Conservation (phyloP, 92 coral and sea anemone genomes). For the Umimayanthus chanpuru region DNA sequence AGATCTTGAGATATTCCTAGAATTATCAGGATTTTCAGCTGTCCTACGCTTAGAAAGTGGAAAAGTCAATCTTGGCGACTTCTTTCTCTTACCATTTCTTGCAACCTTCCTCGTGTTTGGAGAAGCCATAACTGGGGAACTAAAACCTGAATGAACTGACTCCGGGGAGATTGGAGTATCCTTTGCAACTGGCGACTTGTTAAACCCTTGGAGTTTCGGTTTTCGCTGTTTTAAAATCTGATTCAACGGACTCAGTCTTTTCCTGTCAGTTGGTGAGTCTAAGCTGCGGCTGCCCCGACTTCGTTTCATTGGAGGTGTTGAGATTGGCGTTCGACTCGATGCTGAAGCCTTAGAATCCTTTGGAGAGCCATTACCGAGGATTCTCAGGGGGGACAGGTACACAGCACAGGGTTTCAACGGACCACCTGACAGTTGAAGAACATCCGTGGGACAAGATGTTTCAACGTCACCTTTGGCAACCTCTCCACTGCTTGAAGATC, state of each 20-base stretch:
- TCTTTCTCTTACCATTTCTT: conserved; percentile 26
- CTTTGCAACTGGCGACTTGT: conserved; percentile 52
- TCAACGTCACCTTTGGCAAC: not conserved
- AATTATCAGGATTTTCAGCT: not conserved
- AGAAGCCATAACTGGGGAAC: not conserved
- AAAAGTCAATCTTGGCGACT: not conserved
- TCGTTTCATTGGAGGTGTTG: conserved; percentile 58
- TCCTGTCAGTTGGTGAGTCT: conserved; percentile 60
- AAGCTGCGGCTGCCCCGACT: conserved; percentile 50
- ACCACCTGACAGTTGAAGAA: not conserved
- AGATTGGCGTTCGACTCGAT: not conserved
- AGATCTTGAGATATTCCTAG: conserved; percentile 56
- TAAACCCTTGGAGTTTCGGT: conserved; percentile 49
- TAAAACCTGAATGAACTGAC: conserved; percentile 17
- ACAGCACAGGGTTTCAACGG: not conserved
- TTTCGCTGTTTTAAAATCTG: conserved; percentile 94
- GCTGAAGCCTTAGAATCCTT: not conserved
- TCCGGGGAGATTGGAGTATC: conserved; percentile 18
- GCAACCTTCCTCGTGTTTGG: not conserved
- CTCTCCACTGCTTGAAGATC: not conserved
- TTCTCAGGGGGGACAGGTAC: conserved; percentile 1
- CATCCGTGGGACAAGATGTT: conserved; percentile 15
- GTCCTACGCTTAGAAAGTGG: conserved; percentile 25
- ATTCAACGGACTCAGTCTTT: conserved; percentile 85
- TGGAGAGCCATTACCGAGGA: conserved; percentile 7